Evolutionary conservation across 2,113 vertebrate species (phyloP).

Genomic region (Ageneiosus marmoratus): DNA sequence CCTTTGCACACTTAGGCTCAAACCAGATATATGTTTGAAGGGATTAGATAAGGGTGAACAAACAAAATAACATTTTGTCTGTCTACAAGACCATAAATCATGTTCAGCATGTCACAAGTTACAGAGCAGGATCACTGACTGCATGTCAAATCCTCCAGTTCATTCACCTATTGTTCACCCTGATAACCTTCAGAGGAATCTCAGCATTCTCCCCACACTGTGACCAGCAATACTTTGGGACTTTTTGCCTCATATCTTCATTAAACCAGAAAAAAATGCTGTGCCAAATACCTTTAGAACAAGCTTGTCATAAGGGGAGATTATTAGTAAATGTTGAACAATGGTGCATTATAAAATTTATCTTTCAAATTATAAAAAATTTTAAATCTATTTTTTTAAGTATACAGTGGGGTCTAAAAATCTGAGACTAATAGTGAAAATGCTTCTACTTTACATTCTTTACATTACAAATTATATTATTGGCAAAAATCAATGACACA

Average conservation of each 20-base stretch:
- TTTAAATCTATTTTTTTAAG: too few relatives aligned
- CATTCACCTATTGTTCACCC: too few relatives aligned
- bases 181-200: background rate
- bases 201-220: background rate
- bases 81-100: conserved; percentile 1
- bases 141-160: background rate
- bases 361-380: too few relatives aligned
- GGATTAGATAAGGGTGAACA: background rate
- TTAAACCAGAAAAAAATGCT: too few relatives aligned
- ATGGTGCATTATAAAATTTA: too few relatives aligned
- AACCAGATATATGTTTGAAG: background rate
- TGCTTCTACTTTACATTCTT: background rate
- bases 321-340: too few relatives aligned
- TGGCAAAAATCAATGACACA: background rate
- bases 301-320: background rate
- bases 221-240: too few relatives aligned
- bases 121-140: conserved; percentile 1
- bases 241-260: too few relatives aligned
- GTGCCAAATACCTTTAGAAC: background rate
- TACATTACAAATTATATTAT: background rate
- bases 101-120: conserved; percentile 7
- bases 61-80: background rate
- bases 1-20: background rate
- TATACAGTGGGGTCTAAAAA: background rate
- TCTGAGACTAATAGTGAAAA: background rate